Conservation (phyloP, 2,888 invertebrate species). For the Steromphala cineraria region DNA sequence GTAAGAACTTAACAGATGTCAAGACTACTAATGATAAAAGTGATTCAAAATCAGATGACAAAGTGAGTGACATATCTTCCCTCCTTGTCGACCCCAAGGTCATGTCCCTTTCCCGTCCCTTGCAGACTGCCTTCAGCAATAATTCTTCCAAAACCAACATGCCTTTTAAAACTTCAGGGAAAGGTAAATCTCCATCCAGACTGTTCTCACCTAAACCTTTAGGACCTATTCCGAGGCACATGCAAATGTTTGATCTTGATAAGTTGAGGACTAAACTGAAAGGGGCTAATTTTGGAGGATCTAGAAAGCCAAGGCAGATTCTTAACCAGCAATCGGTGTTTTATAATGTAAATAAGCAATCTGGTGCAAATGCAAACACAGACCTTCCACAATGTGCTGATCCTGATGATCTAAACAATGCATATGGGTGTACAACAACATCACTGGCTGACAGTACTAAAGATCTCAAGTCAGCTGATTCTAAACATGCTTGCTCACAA, state of each 20-base stretch:
- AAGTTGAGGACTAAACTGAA: constrained; percentile 21
- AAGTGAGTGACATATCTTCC: background rate
- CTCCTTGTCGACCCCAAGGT: constrained; percentile 24
- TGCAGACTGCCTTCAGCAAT: constrained; percentile 19
- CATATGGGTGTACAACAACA: too few relatives aligned
- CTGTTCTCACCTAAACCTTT: background rate
- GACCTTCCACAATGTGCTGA: too few relatives aligned
- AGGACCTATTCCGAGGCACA: background rate
- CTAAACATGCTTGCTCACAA: too few relatives aligned
- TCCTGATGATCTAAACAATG: too few relatives aligned
- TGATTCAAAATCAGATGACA: background rate
- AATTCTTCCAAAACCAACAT: constrained; percentile 1
- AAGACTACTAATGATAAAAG: background rate
- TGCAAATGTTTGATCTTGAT: constrained; percentile 21
- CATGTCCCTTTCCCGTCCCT: constrained; percentile 18
- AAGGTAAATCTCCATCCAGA: background rate
- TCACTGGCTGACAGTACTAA: too few relatives aligned
- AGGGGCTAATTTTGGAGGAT: constrained; percentile 8
- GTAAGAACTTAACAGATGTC: background rate
- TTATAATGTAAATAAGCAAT: too few relatives aligned
- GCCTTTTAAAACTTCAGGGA: constrained; percentile 9
- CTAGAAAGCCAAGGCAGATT: background rate
- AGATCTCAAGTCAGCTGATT: too few relatives aligned
- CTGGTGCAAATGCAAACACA: too few relatives aligned
- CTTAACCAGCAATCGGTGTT: too few relatives aligned